Base-by-base conservation (phyloP, 2,113 vertebrate species). In the Ptilorrhoa leucosticta region DNA sequence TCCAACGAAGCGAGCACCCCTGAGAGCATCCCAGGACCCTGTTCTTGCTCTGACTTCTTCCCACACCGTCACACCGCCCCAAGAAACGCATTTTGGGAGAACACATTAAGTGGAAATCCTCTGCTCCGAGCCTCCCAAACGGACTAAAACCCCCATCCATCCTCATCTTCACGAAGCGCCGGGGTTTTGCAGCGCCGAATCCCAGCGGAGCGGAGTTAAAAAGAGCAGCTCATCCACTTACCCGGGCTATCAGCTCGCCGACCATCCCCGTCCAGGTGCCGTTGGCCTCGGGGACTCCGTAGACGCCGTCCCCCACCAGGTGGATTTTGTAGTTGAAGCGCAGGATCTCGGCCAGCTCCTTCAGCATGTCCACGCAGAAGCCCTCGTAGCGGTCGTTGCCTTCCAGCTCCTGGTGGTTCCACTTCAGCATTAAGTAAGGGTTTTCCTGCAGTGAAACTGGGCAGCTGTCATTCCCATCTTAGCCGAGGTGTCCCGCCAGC, bases 281-380 rank as follows among this genome's bases (percentile, higher is more conserved):
- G 0, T 99, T 99, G 39, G 99, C 97, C 90, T 99, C 99, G 0
- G 99, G 98, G 7, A 99, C 99, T 0, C 99, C 99, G 0, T 99
- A 99, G 35, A 99, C 97, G 0, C 99, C 98, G 2, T 99, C 99
- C 1, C 98, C 99, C 2, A 99, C 99, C 68, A 99, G 98, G 56
- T 98, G 99, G 97, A 99, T 99, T 84, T 98, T 99, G 91, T 99
- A 99, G 94, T 99, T 99, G 98, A 99, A 99, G 63, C 98, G 99
- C 73, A 99, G 98, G 96, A 99, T 99, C 81, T 99, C 98, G 0
- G 99, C 99, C 92, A 99, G 97, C 97, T 99, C 99, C 97, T 99
- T 98, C 88, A 99, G 98, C 99, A 99, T 99, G 98, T 99, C 99
- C 97, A 99, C 98, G 1, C 99, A 99, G 98, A 99, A 99, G 23